These are phyloP conservation scores for Cynopterus brachyotis DNA, from an alignment of 2,113 vertebrate species.

Conservation along the genomic window DNA sequence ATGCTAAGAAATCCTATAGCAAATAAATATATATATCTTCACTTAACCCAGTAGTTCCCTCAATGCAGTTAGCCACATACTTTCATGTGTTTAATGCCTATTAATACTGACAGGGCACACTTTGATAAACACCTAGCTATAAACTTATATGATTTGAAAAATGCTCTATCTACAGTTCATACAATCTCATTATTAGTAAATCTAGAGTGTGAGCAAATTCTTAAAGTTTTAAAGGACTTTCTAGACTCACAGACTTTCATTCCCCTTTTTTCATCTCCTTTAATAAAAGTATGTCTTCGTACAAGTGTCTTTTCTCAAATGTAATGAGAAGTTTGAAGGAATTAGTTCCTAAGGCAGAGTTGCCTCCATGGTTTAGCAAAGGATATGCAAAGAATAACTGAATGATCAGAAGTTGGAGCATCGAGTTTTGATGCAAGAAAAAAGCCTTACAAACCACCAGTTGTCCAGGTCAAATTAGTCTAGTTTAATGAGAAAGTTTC, in stretches of 20 bases:
- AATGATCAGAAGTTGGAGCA: not conserved
- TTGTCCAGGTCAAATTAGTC: conserved; percentile 42
- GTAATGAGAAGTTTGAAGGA: not conserved
- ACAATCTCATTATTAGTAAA: not conserved
- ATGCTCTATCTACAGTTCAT: not conserved
- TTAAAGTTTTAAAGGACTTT: not conserved
- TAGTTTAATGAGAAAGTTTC: conserved; percentile 55
- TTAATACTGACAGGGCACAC: not conserved
- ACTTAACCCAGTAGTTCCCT: not conserved
- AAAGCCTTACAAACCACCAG: not conserved
- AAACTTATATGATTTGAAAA: not conserved
- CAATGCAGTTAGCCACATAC: not conserved
- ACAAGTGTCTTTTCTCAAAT: not conserved
- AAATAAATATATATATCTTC: not conserved
- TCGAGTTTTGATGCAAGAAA: not conserved
- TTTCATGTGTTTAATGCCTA: not conserved
- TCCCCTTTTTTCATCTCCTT: not conserved
- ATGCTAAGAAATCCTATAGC: not conserved
- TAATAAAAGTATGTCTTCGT: not conserved
- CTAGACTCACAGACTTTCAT: not conserved
- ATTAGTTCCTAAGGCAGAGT: not conserved
- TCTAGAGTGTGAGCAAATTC: not conserved
- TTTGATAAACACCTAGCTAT: not conserved
- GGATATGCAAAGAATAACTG: not conserved
- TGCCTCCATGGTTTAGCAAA: not conserved